Conservation (phyloP, 2,113 vertebrate species). For the Corynorhinus townsendii region DNA sequence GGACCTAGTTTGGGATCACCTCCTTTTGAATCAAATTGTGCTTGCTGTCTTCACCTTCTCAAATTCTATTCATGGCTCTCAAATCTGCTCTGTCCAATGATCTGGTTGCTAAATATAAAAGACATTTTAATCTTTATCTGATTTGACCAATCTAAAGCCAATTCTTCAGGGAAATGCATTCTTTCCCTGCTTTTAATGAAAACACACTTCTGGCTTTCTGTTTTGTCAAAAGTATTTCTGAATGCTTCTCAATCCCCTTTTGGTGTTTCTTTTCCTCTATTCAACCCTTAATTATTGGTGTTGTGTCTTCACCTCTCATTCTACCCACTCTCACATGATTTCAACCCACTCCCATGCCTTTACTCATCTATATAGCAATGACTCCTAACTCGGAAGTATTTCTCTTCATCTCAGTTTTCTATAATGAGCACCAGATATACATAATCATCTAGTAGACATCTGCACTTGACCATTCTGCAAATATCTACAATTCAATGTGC, state of each 20-base stretch:
- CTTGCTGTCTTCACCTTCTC: neutral
- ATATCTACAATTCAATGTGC: neutral
- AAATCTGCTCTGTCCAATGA: neutral
- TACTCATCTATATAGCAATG: neutral
- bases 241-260: neutral
- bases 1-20: neutral
- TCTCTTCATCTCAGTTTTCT: neutral
- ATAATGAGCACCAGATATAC: neutral
- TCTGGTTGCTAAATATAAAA: neutral
- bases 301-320: neutral
- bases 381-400: neutral
- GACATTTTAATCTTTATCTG: neutral
- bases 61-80: neutral
- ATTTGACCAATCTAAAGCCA: neutral
- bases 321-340: neutral
- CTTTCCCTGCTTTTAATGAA: neutral
- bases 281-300: neutral
- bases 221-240: constrained; percentile 10
- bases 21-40: neutral
- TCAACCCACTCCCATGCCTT: neutral
- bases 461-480: neutral
- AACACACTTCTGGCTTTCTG: neutral
- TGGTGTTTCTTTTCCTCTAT: neutral
- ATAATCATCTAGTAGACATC: neutral
- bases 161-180: neutral